Percentiles rank a stretch among this genome's conserved stretches.
phyloP scores from a whole-genome alignment of 1,140 invertebrate species.

The Lysiphlebus fabarum region DNA sequence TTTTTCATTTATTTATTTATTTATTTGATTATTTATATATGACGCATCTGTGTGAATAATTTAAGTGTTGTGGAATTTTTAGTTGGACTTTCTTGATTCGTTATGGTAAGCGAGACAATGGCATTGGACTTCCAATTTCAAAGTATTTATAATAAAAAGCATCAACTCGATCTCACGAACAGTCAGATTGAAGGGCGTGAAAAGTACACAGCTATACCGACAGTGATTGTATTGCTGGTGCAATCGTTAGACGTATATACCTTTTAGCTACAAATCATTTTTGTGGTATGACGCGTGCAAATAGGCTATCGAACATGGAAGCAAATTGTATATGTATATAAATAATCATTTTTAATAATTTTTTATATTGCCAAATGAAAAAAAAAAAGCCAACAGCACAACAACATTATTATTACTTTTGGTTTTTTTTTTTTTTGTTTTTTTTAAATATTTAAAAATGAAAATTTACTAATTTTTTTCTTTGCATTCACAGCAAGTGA shows the following conservation, averaged over 20 bases:
- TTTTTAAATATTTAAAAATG: too few species aligned
- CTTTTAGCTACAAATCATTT: constrained; percentile 40
- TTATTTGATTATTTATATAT: background rate
- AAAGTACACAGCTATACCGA: constrained; percentile 27
- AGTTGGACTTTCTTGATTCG: constrained; percentile 10
- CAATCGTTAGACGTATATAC: background rate
- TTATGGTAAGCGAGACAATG: constrained; percentile 8
- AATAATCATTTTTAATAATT: too few species aligned
- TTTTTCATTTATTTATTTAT: background rate
- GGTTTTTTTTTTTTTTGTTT: too few species aligned
- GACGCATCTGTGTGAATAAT: constrained; percentile 14
- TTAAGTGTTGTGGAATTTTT: constrained; percentile 6
- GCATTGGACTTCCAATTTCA: constrained; percentile 14
- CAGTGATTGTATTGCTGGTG: too few species aligned
- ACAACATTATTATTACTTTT: too few species aligned
- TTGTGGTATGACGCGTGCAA: too few species aligned
- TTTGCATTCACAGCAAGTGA: too few species aligned
- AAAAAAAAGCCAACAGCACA: too few species aligned
- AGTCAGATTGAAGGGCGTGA: constrained; percentile 46
- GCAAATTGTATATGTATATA: too few species aligned
- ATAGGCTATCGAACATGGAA: too few species aligned
- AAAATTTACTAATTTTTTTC: too few species aligned
- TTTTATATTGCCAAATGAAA: too few species aligned
- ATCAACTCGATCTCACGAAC: constrained; percentile 18
- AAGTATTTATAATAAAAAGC: constrained; percentile 13